Conservation (phyloP, 2,113 vertebrate species). For the Aspidoscelis tigris region DNA sequence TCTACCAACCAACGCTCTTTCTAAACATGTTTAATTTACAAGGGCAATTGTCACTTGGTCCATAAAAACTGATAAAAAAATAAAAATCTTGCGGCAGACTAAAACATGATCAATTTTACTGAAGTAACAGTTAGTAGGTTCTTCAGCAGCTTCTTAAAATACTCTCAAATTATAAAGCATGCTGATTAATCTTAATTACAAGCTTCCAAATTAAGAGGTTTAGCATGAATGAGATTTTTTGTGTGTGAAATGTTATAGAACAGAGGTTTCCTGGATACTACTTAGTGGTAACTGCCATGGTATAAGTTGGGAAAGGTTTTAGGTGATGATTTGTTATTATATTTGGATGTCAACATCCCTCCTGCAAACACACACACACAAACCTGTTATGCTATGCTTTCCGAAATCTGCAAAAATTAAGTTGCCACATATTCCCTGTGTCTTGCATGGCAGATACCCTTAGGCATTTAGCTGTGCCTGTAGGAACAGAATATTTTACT, state of each 20-base stretch:
- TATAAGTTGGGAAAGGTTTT: too few species aligned
- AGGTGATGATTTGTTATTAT: too few species aligned
- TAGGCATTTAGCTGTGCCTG: too few species aligned
- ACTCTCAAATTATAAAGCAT: not conserved
- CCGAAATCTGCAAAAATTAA: too few species aligned
- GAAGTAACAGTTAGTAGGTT: not conserved
- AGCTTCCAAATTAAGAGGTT: not conserved
- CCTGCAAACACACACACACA: too few species aligned
- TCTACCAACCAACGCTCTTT: not conserved
- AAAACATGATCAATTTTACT: not conserved
- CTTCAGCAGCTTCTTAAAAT: not conserved
- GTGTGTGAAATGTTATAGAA: not conserved
- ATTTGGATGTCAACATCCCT: too few species aligned
- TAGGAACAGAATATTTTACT: too few species aligned
- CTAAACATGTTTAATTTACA: not conserved
- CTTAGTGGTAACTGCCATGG: too few species aligned
- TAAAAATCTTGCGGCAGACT: not conserved
- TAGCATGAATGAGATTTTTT: not conserved
- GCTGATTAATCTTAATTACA: not conserved
- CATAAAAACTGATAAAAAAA: not conserved
- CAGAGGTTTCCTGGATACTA: not conserved
- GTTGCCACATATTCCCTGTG: too few species aligned
- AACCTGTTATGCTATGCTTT: too few species aligned
- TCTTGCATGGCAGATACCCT: too few species aligned
- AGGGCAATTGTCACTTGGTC: not conserved